A percentile compares a stretch with the other conserved stretches of the same genome.
Conservation (phyloP, 2,888 invertebrate genomes). For the Drosophila meridiana region DNA sequence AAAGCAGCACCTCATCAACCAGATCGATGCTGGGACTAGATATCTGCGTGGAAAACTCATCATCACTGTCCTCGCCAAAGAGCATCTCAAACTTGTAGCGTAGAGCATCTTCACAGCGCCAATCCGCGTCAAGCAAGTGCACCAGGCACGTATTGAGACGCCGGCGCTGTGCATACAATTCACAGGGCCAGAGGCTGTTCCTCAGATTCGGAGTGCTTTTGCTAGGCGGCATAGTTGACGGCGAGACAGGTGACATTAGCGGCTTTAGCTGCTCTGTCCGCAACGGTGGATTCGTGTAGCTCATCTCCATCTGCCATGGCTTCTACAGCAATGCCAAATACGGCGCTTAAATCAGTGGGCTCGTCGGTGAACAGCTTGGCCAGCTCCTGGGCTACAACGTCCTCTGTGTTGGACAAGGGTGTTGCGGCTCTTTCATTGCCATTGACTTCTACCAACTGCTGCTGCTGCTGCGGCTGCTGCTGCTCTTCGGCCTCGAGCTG, state of each 20-base stretch:
- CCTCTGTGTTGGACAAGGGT: conserved; percentile 53
- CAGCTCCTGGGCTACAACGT: conserved; percentile 75
- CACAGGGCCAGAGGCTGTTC: conserved; percentile 83
- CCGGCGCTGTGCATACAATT: conserved; percentile 78
- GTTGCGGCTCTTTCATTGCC: background rate
- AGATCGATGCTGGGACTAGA: conserved; percentile 82
- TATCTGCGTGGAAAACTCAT: conserved; percentile 77
- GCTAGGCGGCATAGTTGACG: conserved; percentile 1
- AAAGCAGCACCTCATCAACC: conserved; percentile 77
- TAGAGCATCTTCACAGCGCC: conserved; percentile 78
- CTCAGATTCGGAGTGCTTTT: conserved; percentile 56
- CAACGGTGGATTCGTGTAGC: background rate
- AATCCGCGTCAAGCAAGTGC: conserved; percentile 76
- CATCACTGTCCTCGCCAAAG: conserved; percentile 83
- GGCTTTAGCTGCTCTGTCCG: background rate
- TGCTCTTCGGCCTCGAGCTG: conserved; percentile 33
- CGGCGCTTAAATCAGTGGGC: conserved; percentile 76
- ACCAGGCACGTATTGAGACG: conserved; percentile 70
- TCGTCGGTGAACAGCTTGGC: conserved; percentile 79
- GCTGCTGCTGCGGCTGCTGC: background rate
- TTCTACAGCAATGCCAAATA: conserved; percentile 78
- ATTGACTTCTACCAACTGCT: conserved; percentile 9
- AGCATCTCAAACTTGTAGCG: conserved; percentile 73
- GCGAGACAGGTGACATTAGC: conserved; percentile 35
- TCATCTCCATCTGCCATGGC: background rate